Conservation (phyloP, 2,888 invertebrate genomes). For the Dryocosmus kuriphilus region DNA sequence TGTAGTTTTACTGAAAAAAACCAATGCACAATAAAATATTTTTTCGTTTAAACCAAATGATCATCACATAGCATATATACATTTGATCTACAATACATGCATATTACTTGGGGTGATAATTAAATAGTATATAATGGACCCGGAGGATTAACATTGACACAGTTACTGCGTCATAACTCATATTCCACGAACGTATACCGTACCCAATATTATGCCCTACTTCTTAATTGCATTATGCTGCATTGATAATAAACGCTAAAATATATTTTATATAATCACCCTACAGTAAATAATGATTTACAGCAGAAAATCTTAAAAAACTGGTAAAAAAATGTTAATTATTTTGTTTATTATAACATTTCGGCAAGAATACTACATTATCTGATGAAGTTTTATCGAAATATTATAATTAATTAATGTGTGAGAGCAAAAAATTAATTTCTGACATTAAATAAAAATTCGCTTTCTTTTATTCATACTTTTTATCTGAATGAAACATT, state of each 20-base stretch:
- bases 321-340: too few relatives aligned
- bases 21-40: not conserved
- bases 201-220: conserved; percentile 18
- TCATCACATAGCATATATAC: not conserved
- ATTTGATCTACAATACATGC: conserved; percentile 15
- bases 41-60: not conserved
- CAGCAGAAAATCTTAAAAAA: too few relatives aligned
- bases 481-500: too few relatives aligned
- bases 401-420: too few relatives aligned
- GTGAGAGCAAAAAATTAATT: too few relatives aligned
- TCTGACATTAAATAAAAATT: too few relatives aligned
- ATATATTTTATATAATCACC: not conserved
- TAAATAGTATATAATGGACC: conserved; percentile 27
- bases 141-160: conserved; percentile 38
- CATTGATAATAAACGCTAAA: conserved; percentile 25
- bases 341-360: too few relatives aligned
- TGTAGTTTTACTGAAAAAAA: not conserved
- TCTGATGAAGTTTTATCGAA: too few relatives aligned
- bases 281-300: too few relatives aligned
- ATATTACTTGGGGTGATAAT: conserved; percentile 34
- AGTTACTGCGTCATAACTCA: conserved; percentile 34
- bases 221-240: conserved; percentile 26
- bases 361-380: too few relatives aligned
- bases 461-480: too few relatives aligned
- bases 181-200: conserved; percentile 24